Evolutionary conservation across 2,888 invertebrate genomes (phyloP).

Genomic region (Ashinkailepas kermadecensis): DNA sequence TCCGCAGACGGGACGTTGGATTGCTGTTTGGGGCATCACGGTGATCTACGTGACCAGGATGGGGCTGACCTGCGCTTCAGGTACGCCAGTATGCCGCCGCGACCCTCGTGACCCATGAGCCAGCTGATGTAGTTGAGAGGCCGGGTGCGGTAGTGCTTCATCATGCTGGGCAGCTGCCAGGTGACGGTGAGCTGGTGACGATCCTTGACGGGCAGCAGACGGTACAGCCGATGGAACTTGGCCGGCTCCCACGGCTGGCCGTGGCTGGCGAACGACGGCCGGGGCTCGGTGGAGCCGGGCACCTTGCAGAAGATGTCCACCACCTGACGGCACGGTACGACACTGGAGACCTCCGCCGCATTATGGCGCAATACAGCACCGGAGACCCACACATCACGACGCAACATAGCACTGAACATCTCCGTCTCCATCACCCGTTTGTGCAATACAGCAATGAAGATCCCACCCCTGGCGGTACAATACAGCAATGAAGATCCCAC

Average conservation of each 20-base stretch:
- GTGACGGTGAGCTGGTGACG: constrained; percentile 57
- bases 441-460: no score
- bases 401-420: no score
- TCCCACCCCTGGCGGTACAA: no score
- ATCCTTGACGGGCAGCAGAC: constrained; percentile 67
- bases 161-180: constrained; percentile 56
- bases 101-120: constrained; percentile 78
- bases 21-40: no score
- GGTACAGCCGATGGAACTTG: constrained; percentile 48
- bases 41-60: no score
- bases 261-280: constrained; percentile 26
- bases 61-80: constrained; percentile 57
- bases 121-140: constrained; percentile 68
- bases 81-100: constrained; percentile 70
- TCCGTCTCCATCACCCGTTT: no score
- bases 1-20: no score
- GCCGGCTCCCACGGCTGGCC: constrained; percentile 30
- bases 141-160: constrained; percentile 62
- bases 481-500: no score
- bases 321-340: not conserved
- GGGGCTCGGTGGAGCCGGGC: constrained; percentile 22
- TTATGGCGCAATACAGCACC: no score
- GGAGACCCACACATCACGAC: no score
- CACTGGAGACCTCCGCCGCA: no score
- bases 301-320: constrained; percentile 9